Conservation (phyloP, 2,113 vertebrate genomes). For the Syngnathus scovelli region DNA sequence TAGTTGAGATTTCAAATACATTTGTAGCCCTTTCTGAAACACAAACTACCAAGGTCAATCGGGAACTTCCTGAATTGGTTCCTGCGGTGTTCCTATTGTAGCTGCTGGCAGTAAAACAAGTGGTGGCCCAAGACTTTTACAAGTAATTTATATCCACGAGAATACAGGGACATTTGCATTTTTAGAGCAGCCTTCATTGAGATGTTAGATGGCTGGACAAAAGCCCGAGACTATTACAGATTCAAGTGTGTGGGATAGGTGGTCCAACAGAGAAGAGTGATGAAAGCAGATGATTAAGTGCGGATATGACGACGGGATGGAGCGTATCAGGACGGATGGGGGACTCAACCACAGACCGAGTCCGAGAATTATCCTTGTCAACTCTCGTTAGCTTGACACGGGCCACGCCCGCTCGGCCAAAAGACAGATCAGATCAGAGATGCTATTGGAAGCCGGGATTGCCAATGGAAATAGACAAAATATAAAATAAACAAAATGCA, state of each 20-base stretch:
- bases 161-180: not conserved
- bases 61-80: no score
- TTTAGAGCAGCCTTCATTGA: not conserved
- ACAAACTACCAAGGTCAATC: no score
- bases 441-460: slow-evolving; percentile 9
- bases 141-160: not conserved
- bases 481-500: not conserved
- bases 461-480: not conserved
- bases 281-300: slow-evolving; percentile 35
- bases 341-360: slow-evolving; percentile 59
- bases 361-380: slow-evolving; percentile 63
- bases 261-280: slow-evolving; percentile 23
- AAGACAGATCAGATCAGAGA: slow-evolving; percentile 24
- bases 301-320: slow-evolving; percentile 41
- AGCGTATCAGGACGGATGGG: slow-evolving; percentile 28
- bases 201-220: not conserved
- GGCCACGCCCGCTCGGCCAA: slow-evolving; percentile 44
- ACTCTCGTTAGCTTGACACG: slow-evolving; percentile 53
- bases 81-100: no score
- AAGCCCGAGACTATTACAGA: slow-evolving; percentile 10
- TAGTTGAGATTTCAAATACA: no score
- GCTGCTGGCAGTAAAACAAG: no score
- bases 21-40: no score
- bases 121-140: not conserved
- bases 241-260: slow-evolving; percentile 30